These are phyloP conservation scores for Pogonomyrmex californicus DNA, from an alignment of 1,140 invertebrate genomes.

Conservation along the genomic window DNA sequence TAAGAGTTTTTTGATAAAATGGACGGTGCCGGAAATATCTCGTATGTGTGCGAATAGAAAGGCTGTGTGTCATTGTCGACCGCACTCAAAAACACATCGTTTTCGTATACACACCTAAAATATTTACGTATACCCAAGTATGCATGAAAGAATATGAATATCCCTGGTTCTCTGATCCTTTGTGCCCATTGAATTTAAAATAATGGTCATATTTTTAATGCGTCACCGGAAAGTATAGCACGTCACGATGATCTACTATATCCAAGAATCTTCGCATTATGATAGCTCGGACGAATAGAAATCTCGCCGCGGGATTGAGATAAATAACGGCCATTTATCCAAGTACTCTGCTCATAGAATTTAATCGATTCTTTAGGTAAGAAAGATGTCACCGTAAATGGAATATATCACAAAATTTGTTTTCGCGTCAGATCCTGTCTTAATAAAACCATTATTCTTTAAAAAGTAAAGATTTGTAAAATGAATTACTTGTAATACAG, in stretches of 20 bases:
- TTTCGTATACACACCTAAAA: constrained; percentile 44
- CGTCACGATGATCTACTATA: constrained; percentile 38
- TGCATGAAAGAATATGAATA: constrained; percentile 64
- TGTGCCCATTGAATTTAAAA: constrained; percentile 63
- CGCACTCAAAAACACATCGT: constrained; percentile 49
- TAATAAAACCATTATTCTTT: background rate
- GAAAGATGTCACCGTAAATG: constrained; percentile 38
- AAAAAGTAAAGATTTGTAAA: background rate
- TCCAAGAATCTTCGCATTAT: constrained; percentile 34
- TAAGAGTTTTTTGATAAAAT: constrained; percentile 9
- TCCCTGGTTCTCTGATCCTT: constrained; percentile 38
- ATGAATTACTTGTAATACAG: background rate
- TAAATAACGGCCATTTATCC: constrained; percentile 53
- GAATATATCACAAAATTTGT: constrained; percentile 34
- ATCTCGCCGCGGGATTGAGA: constrained; percentile 29
- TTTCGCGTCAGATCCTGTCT: constrained; percentile 16
- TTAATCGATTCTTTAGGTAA: constrained; percentile 57
- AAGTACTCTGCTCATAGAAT: constrained; percentile 14
- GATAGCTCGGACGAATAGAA: constrained; percentile 34
- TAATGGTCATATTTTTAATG: constrained; percentile 63
- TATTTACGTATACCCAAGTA: constrained; percentile 20
- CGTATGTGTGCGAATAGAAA: constrained; percentile 11
- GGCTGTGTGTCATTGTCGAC: constrained; percentile 65
- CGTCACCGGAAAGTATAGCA: constrained; percentile 40
- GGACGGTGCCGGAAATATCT: background rate